phyloP scores from a whole-genome alignment of 2,888 invertebrate genomes.

The Tenthredo notha region DNA sequence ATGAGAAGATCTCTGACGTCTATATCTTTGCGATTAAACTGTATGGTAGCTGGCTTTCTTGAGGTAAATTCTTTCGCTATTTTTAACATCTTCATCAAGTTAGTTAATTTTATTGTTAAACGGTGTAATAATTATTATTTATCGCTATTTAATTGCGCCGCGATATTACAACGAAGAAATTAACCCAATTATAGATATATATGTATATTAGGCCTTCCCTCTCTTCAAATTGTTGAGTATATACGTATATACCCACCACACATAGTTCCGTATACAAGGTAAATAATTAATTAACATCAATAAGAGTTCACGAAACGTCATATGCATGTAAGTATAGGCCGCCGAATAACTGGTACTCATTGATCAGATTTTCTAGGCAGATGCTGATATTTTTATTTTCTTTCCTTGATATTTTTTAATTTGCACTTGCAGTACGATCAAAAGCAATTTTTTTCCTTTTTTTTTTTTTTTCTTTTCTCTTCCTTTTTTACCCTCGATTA shows the following conservation, averaged over 20 bases:
- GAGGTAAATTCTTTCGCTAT: constrained; percentile 23
- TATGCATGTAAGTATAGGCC: neutral
- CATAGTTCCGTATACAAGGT: neutral
- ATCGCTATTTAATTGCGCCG: neutral
- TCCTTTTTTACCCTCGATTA: neutral
- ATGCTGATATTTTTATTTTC: neutral
- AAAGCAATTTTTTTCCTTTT: neutral
- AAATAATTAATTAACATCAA: constrained; percentile 25
- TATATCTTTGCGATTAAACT: constrained; percentile 21
- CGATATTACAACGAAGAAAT: neutral
- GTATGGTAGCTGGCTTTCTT: neutral
- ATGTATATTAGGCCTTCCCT: too few species aligned
- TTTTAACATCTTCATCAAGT: neutral
- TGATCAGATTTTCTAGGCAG: constrained; percentile 30
- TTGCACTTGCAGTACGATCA: neutral
- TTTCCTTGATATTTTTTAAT: neutral
- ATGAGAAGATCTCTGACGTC: constrained; percentile 11
- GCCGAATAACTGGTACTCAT: constrained; percentile 33
- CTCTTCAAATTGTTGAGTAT: neutral
- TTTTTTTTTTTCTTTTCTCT: neutral
- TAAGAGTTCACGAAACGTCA: constrained; percentile 26
- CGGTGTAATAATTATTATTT: neutral
- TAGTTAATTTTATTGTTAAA: neutral
- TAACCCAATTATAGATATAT: neutral
- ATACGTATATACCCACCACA: neutral